These are phyloP conservation scores for Aphaenogaster ashmeadi DNA, from an alignment of 1,140 invertebrate genomes.

Conservation along the genomic window DNA sequence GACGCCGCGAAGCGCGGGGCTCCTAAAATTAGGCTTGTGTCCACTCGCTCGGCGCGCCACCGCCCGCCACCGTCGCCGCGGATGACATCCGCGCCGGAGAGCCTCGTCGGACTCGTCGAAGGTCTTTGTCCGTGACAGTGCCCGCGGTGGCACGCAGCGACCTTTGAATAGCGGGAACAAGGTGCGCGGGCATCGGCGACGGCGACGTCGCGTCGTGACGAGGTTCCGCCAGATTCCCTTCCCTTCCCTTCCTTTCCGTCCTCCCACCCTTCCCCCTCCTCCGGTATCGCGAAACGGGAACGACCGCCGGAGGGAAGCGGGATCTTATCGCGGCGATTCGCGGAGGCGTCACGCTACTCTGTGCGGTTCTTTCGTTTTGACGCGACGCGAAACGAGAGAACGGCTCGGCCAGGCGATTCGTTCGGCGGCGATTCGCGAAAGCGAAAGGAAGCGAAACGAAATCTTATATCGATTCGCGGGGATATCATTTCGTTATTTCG, in stretches of 20 bases:
- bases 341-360: background rate
- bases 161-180: constrained; percentile 52
- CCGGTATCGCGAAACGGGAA: background rate
- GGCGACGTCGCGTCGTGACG: background rate
- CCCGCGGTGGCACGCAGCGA: constrained; percentile 27
- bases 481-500: constrained; percentile 17
- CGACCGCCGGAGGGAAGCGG: background rate
- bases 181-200: background rate
- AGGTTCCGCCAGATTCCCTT: background rate
- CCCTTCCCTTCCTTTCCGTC: background rate
- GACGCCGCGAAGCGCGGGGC: constrained; percentile 22
- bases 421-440: background rate
- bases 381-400: background rate
- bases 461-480: constrained; percentile 8
- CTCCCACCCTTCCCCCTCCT: background rate
- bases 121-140: constrained; percentile 63
- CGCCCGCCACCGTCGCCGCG: constrained; percentile 52
- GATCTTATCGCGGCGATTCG: background rate
- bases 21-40: constrained; percentile 68
- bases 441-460: constrained; percentile 23
- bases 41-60: constrained; percentile 63
- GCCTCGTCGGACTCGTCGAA: constrained; percentile 64
- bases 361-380: background rate
- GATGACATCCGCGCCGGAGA: constrained; percentile 71
- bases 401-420: background rate